These are phyloP conservation scores for Petrophora chlorosata DNA, from an alignment of 2,888 invertebrate species.

Conservation along the genomic window DNA sequence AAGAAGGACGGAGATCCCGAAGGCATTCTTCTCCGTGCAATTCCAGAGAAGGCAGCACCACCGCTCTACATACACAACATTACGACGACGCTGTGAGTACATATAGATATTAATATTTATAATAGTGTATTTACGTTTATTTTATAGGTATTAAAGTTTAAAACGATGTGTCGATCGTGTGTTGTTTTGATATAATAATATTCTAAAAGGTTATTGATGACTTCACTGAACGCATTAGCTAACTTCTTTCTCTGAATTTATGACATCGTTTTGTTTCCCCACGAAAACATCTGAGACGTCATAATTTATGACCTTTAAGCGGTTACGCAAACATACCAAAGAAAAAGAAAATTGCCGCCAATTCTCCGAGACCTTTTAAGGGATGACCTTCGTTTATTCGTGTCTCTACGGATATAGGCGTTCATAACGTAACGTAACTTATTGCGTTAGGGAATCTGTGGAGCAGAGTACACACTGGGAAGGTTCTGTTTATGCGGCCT, in stretches of 20 bases:
- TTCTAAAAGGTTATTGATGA: too few species aligned
- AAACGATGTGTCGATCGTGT: too few species aligned
- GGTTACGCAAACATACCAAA: slow-evolving; percentile 21
- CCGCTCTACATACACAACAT: slow-evolving; percentile 84
- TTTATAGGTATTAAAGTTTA: too few species aligned
- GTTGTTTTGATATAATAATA: too few species aligned
- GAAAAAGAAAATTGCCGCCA: slow-evolving; percentile 17
- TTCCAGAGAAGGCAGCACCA: slow-evolving; percentile 87
- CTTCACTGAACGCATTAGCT: background rate
- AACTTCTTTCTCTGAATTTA: slow-evolving; percentile 4
- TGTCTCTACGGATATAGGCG: slow-evolving; percentile 23
- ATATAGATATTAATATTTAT: background rate
- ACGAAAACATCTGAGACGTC: slow-evolving; percentile 17
- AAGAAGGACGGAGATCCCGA: slow-evolving; percentile 83
- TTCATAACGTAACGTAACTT: slow-evolving; percentile 32
- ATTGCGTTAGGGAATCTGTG: slow-evolving; percentile 32
- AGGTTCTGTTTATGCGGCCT: slow-evolving; percentile 31
- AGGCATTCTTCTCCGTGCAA: slow-evolving; percentile 89
- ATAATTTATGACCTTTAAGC: slow-evolving; percentile 23
- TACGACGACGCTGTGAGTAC: slow-evolving; percentile 85
- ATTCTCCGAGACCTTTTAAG: slow-evolving; percentile 16
- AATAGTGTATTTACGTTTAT: background rate
- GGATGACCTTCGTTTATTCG: slow-evolving; percentile 25
- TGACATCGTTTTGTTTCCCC: background rate
- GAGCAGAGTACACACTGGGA: slow-evolving; percentile 12